Conservation (phyloP, 2,797 vertebrate species). For the Xiphorhynchus erythropygius region DNA sequence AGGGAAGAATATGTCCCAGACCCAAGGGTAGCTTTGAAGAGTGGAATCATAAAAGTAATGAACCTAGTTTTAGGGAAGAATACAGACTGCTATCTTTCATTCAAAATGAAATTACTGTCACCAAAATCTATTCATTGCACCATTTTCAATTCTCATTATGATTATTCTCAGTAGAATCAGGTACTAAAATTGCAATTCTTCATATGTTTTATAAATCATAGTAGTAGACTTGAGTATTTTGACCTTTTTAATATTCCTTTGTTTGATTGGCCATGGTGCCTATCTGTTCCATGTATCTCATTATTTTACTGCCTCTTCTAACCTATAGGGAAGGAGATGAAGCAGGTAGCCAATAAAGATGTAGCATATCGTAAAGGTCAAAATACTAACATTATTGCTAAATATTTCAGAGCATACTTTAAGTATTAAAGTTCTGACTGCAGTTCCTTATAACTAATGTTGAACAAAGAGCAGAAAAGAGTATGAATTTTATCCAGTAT, state of each 20-base stretch:
- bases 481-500: not conserved
- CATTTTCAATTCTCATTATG: slow-evolving; percentile 63
- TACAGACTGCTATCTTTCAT: slow-evolving; percentile 33
- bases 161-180: slow-evolving; percentile 54
- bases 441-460: not conserved
- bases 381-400: slow-evolving; percentile 65
- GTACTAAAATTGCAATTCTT: slow-evolving; percentile 59
- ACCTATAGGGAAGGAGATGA: slow-evolving; percentile 21
- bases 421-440: slow-evolving; percentile 29
- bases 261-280: slow-evolving; percentile 41
- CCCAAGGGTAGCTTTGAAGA: slow-evolving; percentile 36
- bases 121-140: slow-evolving; percentile 56
- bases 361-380: slow-evolving; percentile 53
- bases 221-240: slow-evolving; percentile 59
- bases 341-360: slow-evolving; percentile 16
- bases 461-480: not conserved
- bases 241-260: slow-evolving; percentile 67
- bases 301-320: slow-evolving; percentile 33
- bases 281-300: not conserved
- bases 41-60: slow-evolving; percentile 65
- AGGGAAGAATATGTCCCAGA: not conserved
- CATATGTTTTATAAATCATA: slow-evolving; percentile 66
- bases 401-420: slow-evolving; percentile 41
- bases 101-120: slow-evolving; percentile 57
- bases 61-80: slow-evolving; percentile 45